Conservation (phyloP, 2,113 vertebrate genomes). For the Corythaeola cristata region DNA sequence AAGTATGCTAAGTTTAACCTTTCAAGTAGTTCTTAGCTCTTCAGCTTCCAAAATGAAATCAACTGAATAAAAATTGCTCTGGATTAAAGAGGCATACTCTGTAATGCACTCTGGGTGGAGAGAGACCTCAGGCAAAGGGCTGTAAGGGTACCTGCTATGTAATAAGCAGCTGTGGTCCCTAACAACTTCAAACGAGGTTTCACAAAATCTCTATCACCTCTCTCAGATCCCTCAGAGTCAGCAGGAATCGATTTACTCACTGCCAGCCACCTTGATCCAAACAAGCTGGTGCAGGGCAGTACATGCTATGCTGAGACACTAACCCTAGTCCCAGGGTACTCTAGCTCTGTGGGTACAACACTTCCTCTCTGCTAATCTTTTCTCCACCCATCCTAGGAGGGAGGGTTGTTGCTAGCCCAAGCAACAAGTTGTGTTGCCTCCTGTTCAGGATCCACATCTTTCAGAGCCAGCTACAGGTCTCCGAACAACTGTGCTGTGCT, state of each 20-base stretch:
- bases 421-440: neutral
- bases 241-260: neutral
- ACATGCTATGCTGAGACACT: accelerated
- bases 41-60: neutral
- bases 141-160: neutral
- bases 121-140: neutral
- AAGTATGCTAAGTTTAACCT: conserved; percentile 13
- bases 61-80: neutral
- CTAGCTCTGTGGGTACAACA: neutral
- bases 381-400: neutral
- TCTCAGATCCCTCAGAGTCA: neutral
- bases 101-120: neutral
- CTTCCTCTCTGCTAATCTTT: neutral
- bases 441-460: neutral
- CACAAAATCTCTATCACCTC: neutral
- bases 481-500: neutral
- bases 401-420: neutral
- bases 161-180: neutral
- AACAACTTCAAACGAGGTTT: neutral
- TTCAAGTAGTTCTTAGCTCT: conserved; percentile 22
- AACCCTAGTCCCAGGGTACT: neutral
- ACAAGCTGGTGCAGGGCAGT: neutral
- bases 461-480: neutral
- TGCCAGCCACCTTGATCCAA: neutral
- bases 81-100: neutral